Evolutionary conservation across 2,888 invertebrate genomes (phyloP).

Genomic region (Xestia c-nigrum): DNA sequence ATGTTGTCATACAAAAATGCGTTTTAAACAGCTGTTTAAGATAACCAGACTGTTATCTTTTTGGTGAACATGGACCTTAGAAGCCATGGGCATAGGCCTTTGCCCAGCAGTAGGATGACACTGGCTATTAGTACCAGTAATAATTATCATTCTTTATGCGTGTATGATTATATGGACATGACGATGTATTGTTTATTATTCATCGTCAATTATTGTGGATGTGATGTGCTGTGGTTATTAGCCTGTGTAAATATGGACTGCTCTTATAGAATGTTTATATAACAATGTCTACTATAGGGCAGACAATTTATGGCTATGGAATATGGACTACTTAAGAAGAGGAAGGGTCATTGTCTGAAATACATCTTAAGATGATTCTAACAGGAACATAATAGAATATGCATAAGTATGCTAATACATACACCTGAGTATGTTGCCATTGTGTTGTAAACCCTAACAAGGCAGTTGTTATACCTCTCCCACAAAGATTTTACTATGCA

Average conservation of each 20-base stretch:
- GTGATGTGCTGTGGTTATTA: neutral
- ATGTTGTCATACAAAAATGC: too few species aligned
- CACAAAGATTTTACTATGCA: neutral
- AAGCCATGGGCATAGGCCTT: too few species aligned
- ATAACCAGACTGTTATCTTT: too few species aligned
- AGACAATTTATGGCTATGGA: neutral
- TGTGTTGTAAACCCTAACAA: neutral
- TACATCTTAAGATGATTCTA: slow-evolving; percentile 1
- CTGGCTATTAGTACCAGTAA: neutral
- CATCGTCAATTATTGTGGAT: slow-evolving; percentile 9
- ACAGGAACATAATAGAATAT: neutral
- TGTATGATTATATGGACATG: too few species aligned
- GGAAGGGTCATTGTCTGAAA: neutral
- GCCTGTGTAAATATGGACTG: neutral
- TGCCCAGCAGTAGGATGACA: too few species aligned
- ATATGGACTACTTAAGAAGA: neutral
- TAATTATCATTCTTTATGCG: neutral
- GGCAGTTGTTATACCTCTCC: neutral
- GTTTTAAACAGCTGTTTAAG: too few species aligned
- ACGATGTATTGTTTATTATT: neutral
- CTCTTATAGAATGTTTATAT: neutral
- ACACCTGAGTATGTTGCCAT: neutral
- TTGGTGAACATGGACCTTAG: too few species aligned
- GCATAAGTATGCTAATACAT: slow-evolving; percentile 19
- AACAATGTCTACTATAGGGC: neutral